Evolutionary conservation across 2,888 invertebrate species (phyloP).

Genomic region (Sinotaia quadrata): DNA sequence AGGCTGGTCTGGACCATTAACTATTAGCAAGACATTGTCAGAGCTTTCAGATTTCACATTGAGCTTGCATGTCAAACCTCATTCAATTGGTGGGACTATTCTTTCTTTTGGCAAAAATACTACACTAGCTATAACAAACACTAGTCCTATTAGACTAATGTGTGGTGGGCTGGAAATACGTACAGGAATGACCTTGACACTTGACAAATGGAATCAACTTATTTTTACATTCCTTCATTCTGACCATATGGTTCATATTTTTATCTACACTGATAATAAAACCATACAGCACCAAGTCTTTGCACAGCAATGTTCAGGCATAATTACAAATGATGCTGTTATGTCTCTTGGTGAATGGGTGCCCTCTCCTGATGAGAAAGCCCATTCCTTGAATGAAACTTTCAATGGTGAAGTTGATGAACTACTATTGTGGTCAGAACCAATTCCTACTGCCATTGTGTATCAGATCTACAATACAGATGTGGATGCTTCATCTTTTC

Average conservation of each 20-base stretch:
- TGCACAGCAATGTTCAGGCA: conserved; percentile 34
- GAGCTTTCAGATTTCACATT: conserved; percentile 42
- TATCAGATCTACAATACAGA: conserved; percentile 52
- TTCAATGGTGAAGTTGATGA: conserved; percentile 54
- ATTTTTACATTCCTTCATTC: conserved; percentile 43
- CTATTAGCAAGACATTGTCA: neutral
- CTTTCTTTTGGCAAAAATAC: conserved; percentile 46
- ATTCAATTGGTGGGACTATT: conserved; percentile 43
- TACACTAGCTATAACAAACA: conserved; percentile 49
- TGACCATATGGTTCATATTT: conserved; percentile 38
- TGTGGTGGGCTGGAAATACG: conserved; percentile 32
- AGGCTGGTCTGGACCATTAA: conserved; percentile 25
- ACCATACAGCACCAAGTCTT: conserved; percentile 44
- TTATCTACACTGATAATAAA: conserved; percentile 44
- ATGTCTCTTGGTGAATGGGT: conserved; percentile 52
- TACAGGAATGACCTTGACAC: conserved; percentile 12
- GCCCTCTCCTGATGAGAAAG: conserved; percentile 40
- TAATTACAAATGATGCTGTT: conserved; percentile 45
- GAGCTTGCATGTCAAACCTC: conserved; percentile 52
- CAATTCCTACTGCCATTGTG: conserved; percentile 46
- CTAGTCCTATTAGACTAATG: conserved; percentile 41
- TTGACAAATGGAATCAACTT: conserved; percentile 54
- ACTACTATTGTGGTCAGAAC: conserved; percentile 48
- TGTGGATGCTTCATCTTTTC: conserved; percentile 48
- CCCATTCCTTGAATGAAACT: conserved; percentile 31